Conservation (phyloP, 2,113 vertebrate species). For the Pygoscelis adeliae region DNA sequence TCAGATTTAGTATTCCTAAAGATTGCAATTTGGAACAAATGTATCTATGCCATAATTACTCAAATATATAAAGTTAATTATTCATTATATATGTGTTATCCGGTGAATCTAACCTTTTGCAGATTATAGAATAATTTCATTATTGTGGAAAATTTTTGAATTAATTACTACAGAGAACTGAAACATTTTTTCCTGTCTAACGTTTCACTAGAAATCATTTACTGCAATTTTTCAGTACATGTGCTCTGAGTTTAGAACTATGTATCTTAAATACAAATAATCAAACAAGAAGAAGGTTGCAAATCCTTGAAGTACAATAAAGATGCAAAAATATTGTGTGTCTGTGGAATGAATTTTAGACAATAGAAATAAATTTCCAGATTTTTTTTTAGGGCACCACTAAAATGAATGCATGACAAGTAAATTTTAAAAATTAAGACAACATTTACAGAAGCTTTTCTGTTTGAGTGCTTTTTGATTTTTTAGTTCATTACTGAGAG, state of each 20-base stretch:
- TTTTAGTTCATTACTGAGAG: neutral
- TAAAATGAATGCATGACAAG: neutral
- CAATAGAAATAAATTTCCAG: neutral
- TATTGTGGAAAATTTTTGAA: neutral
- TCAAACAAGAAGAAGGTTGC: neutral
- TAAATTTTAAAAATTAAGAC: neutral
- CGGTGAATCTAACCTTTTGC: neutral
- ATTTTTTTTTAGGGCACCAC: rapidly evolving
- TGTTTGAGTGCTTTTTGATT: rapidly evolving
- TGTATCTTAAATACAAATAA: neutral
- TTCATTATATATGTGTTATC: neutral
- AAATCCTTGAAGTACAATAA: neutral
- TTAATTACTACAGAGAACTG: neutral
- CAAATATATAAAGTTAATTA: neutral
- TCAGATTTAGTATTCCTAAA: neutral
- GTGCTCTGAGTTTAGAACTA: neutral
- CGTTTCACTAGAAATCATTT: neutral
- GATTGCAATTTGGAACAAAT: neutral
- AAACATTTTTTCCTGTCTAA: neutral
- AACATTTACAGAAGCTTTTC: neutral
- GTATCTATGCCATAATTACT: neutral
- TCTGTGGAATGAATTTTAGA: neutral
- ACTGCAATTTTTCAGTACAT: neutral
- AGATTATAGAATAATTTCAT: neutral
- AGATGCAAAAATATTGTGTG: neutral